Conservation (phyloP, 1,140 invertebrate genomes). For the Macrotrachela quadricornifera region DNA sequence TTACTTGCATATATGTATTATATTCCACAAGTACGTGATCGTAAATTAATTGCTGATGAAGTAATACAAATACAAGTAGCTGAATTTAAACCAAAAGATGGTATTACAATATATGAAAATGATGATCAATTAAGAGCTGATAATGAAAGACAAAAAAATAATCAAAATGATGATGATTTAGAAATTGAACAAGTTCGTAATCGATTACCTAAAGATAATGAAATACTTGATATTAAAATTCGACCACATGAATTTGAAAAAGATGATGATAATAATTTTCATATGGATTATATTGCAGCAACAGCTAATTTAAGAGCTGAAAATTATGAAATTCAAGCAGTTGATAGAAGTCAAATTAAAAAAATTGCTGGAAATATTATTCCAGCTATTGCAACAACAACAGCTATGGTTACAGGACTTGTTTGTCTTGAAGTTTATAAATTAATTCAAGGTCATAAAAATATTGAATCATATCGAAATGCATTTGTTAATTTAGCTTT, state of each 20-base stretch:
- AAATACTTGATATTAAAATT: too few relatives aligned
- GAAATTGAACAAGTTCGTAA: constrained; percentile 14
- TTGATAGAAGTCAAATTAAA: constrained; percentile 86
- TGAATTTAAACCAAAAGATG: constrained; percentile 68
- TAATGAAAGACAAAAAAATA: constrained; percentile 9
- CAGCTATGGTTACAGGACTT: constrained; percentile 77
- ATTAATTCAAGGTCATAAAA: constrained; percentile 33
- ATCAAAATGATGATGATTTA: not conserved
- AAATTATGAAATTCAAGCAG: constrained; percentile 80
- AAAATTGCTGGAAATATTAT: constrained; percentile 96
- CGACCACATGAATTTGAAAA: constrained; percentile 88
- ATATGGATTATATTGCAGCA: constrained; percentile 97
- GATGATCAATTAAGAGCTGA: too few relatives aligned
- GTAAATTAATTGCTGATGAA: not conserved
- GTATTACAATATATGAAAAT: constrained; percentile 89
- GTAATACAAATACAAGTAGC: constrained; percentile 40
- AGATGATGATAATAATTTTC: constrained; percentile 88
- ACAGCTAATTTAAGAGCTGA: constrained; percentile 80
- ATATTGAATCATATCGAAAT: constrained; percentile 64
- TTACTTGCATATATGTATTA: constrained; percentile 75
- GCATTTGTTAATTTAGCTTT: constrained; percentile 86
- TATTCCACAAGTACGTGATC: constrained; percentile 25
- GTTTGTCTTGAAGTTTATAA: constrained; percentile 85
- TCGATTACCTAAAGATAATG: constrained; percentile 15
- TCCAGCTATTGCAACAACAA: constrained; percentile 94